Conservation (phyloP, 2,113 vertebrate genomes). For the Callospermophilus lateralis region DNA sequence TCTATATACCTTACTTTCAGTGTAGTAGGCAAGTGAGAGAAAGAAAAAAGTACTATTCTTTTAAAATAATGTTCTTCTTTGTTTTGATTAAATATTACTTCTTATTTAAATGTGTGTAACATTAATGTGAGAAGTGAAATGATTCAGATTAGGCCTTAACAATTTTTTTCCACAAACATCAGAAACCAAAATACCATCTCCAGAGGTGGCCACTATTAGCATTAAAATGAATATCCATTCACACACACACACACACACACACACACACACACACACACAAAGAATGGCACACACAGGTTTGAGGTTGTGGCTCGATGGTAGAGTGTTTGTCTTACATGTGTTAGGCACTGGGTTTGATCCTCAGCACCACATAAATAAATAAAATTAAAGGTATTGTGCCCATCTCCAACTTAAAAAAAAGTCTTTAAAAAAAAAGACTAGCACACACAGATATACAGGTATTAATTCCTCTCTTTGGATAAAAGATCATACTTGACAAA, state of each 20-base stretch:
- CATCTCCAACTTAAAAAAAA: no score
- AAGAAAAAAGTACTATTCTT: neutral
- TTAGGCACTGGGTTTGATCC: no score
- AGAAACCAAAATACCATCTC: neutral
- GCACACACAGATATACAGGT: neutral
- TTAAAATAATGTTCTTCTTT: neutral
- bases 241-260: neutral
- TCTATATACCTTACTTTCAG: neutral
- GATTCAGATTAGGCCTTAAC: neutral
- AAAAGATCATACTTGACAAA: slow-evolving; percentile 2
- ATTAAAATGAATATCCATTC: neutral
- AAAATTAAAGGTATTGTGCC: no score
- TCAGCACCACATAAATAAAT: no score
- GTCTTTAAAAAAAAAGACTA: no score
- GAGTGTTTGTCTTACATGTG: no score
- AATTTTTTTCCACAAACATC: neutral
- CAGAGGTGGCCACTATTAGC: neutral
- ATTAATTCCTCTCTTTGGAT: neutral
- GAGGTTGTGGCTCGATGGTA: no score
- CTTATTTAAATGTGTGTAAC: neutral
- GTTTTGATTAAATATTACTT: slow-evolving; percentile 26
- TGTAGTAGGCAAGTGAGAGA: neutral
- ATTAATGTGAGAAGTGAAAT: slow-evolving; percentile 15
- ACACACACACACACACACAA: neutral
- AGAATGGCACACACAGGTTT: neutral